Conservation (phyloP, 2,888 invertebrate genomes). For the Meteorus cinctellus region DNA sequence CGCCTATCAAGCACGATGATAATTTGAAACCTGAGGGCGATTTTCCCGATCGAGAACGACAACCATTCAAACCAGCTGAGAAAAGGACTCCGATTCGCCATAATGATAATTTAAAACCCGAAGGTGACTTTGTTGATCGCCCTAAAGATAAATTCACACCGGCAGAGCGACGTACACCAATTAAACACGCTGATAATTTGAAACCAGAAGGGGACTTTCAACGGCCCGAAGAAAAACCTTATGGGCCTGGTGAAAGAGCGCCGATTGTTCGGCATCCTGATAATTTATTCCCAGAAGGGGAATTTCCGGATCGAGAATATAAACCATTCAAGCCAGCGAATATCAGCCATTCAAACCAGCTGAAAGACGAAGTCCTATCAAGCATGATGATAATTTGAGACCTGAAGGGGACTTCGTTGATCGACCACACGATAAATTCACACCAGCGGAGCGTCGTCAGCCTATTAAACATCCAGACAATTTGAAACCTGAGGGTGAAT, state of each 20-base stretch:
- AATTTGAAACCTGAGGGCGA: conserved; percentile 75
- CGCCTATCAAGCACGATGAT: conserved; percentile 48
- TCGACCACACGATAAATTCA: conserved; percentile 66
- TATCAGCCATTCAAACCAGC: conserved; percentile 59
- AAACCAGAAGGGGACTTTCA: conserved; percentile 73
- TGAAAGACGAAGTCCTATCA: conserved; percentile 74
- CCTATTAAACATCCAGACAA: conserved; percentile 68
- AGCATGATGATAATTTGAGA: conserved; percentile 76
- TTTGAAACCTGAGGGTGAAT: conserved; percentile 72
- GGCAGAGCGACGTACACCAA: conserved; percentile 75
- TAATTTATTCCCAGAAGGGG: conserved; percentile 76
- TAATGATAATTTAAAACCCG: conserved; percentile 75
- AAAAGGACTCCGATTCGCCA: conserved; percentile 75
- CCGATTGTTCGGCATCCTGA: conserved; percentile 74
- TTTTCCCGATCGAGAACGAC: conserved; percentile 62
- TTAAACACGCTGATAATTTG: conserved; percentile 76
- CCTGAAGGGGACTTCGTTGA: conserved; percentile 70
- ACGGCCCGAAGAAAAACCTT: conserved; percentile 54
- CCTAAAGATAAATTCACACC: conserved; percentile 60
- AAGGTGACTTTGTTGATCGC: conserved; percentile 67
- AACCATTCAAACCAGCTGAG: conserved; percentile 72
- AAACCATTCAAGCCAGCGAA: conserved; percentile 56
- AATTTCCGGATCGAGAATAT: conserved; percentile 46
- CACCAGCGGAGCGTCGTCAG: conserved; percentile 63
- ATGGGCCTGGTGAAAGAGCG: conserved; percentile 74